phyloP scores from a whole-genome alignment of 2,797 vertebrate species.

The Epinephelus coioides region DNA sequence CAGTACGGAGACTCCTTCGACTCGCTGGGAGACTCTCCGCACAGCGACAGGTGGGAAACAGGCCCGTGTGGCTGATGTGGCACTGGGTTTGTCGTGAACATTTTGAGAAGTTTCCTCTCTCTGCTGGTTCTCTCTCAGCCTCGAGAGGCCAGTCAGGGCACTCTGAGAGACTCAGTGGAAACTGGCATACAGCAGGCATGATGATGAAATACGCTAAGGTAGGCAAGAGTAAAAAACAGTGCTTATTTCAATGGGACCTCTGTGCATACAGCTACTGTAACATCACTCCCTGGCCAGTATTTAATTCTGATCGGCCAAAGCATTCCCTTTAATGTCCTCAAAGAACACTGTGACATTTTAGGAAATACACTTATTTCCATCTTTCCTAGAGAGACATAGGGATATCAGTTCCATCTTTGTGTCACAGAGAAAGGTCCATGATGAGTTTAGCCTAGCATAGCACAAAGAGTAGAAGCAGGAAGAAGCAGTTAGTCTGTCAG shows the following conservation, averaged over 20 bases:
- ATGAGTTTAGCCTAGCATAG: background rate
- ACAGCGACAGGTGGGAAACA: constrained; percentile 94
- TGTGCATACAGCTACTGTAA: constrained; percentile 24
- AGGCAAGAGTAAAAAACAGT: constrained; percentile 66
- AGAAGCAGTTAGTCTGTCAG: constrained; percentile 21
- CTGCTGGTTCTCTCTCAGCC: constrained; percentile 69
- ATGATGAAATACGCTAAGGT: constrained; percentile 65
- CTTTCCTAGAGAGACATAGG: constrained; percentile 23
- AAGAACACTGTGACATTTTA: constrained; percentile 28
- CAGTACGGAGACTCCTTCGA: constrained; percentile 95
- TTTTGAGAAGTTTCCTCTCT: constrained; percentile 69
- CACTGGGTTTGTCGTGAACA: constrained; percentile 51
- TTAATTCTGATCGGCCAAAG: constrained; percentile 37
- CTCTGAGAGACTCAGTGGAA: constrained; percentile 75
- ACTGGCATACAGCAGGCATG: constrained; percentile 67
- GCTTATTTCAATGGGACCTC: constrained; percentile 58
- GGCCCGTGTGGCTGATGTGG: constrained; percentile 28
- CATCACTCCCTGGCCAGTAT: constrained; percentile 27
- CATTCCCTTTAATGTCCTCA: constrained; percentile 38
- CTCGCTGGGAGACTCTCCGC: constrained; percentile 95
- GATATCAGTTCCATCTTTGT: background rate
- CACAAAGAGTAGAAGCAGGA: constrained; percentile 16
- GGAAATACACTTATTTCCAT: constrained; percentile 19
- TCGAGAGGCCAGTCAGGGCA: constrained; percentile 68
- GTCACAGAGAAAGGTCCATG: constrained; percentile 10